Evolutionary conservation across 2,113 vertebrate species (phyloP), one percentile per base, ranked within the genome.

Genomic region (Xyliphius kryptos): DNA sequence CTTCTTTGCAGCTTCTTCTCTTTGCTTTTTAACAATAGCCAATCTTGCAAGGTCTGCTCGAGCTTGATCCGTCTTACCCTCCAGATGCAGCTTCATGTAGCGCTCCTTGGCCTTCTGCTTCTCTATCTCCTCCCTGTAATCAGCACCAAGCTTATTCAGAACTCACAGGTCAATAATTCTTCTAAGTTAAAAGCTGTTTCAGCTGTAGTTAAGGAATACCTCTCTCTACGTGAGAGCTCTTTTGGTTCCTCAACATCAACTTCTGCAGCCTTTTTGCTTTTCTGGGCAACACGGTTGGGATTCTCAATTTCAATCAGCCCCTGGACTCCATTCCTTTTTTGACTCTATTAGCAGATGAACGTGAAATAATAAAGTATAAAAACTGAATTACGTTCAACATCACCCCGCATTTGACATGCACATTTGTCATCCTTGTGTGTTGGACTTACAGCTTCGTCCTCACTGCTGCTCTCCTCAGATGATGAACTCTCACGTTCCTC

Each of bases 231-330:
- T 14, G 81, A 81, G 47, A 90, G 83, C 67, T 88, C 88, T 70
- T 71, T 81, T 11, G 87, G 86, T 21, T 76, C 78, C 2, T 6
- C 38, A 0, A 82, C 56, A 5, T 89, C 86, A n/a, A 89, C 0
- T 9, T 89, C 87, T 0, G 82, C 3, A 37, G 85, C 83, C 63
- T 89, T 90, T 78, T 89, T 90, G 77, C 51, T 85, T 68, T 88
- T 89, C 62, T 88, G 86, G 43, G 83, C 79, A 5, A 85, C 70
- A 0, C 88, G 83, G 67, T 90, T 90, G 41, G 88, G 88, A 68
- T 90, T 90, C 71, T 89, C 86, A 3, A 90, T 90, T 76, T 88
- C 87, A 54, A 90, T 90, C 19, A 90, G 72, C 5, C 86, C 87
- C 66, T 88, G 84, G 10, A 90, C 85, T 6, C 86, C 88, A 48